Percentiles rank a stretch among this genome's conserved stretches.
Evolutionary conservation across 1,140 invertebrate species (phyloP).

Genomic region (Heliconius nattereri): DNA sequence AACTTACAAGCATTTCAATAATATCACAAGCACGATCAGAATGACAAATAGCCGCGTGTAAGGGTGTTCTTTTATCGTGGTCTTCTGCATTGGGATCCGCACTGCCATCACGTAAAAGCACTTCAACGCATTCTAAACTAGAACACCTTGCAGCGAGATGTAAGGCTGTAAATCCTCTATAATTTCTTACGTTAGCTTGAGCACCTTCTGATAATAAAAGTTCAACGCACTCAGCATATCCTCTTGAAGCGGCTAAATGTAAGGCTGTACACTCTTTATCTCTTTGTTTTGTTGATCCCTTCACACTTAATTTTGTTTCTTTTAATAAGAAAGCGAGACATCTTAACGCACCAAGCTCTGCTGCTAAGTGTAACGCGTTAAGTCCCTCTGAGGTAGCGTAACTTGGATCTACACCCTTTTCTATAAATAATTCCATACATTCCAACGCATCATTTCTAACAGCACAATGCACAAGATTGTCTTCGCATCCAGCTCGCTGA

Average conservation of each 20-base stretch:
- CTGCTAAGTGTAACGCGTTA: slow-evolving; percentile 83
- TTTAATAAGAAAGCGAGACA: slow-evolving; percentile 81
- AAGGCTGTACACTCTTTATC: slow-evolving; percentile 84
- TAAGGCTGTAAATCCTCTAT: slow-evolving; percentile 82
- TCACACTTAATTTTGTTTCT: slow-evolving; percentile 75
- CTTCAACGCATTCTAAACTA: slow-evolving; percentile 80
- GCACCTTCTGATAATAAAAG: slow-evolving; percentile 84
- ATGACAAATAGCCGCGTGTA: slow-evolving; percentile 83
- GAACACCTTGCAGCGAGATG: slow-evolving; percentile 84
- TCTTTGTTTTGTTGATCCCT: slow-evolving; percentile 70
- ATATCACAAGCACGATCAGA: slow-evolving; percentile 79
- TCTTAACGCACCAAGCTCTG: slow-evolving; percentile 81
- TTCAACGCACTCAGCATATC: slow-evolving; percentile 82
- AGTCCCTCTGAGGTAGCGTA: slow-evolving; percentile 80
- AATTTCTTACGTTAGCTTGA: slow-evolving; percentile 81
- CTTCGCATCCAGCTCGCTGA: slow-evolving; percentile 74
- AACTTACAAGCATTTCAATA: slow-evolving; percentile 81
- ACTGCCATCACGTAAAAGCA: slow-evolving; percentile 79
- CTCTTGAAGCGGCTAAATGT: slow-evolving; percentile 86
- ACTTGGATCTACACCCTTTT: slow-evolving; percentile 79
- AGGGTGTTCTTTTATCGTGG: slow-evolving; percentile 81
- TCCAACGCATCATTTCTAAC: slow-evolving; percentile 81
- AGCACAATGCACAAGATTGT: slow-evolving; percentile 83
- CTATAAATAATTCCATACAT: slow-evolving; percentile 82
- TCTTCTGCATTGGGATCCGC: slow-evolving; percentile 83